Evolutionary conservation across 2,113 vertebrate genomes (phyloP), one percentile per base, ranked within the genome.

Genomic region (Poeciliopsis occidentalis): DNA sequence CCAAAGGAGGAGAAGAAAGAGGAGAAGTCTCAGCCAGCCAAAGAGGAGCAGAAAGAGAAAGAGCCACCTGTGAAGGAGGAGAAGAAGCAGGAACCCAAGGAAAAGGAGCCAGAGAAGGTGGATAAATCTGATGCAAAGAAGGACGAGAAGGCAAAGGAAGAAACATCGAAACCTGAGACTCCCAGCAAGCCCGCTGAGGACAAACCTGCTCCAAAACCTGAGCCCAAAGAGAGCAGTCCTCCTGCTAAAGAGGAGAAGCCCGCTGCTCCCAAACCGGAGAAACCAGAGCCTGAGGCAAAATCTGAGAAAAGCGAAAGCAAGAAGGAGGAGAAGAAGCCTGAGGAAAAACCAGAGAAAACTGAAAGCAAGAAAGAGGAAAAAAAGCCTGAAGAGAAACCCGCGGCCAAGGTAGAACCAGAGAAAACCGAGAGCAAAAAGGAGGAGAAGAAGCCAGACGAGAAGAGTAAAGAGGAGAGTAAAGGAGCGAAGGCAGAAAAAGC

Each of bases 401-500:
- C 70, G 3, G 74, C 88, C 41, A 88, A 90, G 73, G 76, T 60
- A 3, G 80, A 91, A 64, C 67, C 86, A 0, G 77, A 84, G 67
- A 88, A 91, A 60, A 74, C 84, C 32, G 87, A 93, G 51, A 80
- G 54, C 76, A 88, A 89, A 80, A 91, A 90, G 60, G 88, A 89
- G 22, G 89, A 86, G 78, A 89, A 87, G 88, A 94, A 93, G 77
- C 77, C 87, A 12, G 84, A 94, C 62, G 80, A 77, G 44, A 94
- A 93, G 64, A 79, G 84, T 0, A 79, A 75, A 64, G 92, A 91
- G 32, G 32, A 34, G 32, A 34, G 32, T 34, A 34, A 34, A 17
- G 93, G 65, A 32, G 67, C 64, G 4, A 90, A 95, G 6, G 66
- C 47, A 0, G 96, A 94, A 64, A 96, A 95, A 79, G 90, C 67